Evolutionary conservation across 1,140 invertebrate genomes (phyloP), one percentile per base, ranked within the genome.

Genomic region (Anagrus nilaparvatae): DNA sequence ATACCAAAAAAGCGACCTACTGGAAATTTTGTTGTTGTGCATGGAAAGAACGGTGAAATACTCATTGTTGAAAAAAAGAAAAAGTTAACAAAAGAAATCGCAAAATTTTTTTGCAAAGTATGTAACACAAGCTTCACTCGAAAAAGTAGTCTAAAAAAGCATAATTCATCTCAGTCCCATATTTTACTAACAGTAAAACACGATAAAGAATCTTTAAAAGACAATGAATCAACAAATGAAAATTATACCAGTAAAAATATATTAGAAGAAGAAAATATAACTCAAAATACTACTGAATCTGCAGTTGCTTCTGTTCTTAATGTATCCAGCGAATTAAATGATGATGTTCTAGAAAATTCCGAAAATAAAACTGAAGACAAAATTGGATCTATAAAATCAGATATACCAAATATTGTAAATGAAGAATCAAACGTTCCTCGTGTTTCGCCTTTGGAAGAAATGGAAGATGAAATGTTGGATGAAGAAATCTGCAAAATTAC

Each of bases 401-500:
- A 40, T 20, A 3, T 4, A n/a, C 14, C 25, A 12, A 27, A 43
- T 23, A 20, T 35, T 21, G 28, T 40, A 5, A 39, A 13, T 6
- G 16, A 20, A 39, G 29, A 30, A 30, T 14, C 7, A 31, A 33
- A 24, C 28, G 27, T 35, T 28, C 5, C 34, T 36, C 43, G 21
- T 13, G 44, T 13, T 16, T 40, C 43, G 10, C 36, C 41, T 4
- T 46, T 54, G 8, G 54, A 56, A 12, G 54, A 52, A 17, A 25
- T 64, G 1, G 66, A 69, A 25, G 65, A 67, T 9, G 58, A 67
- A 21, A 49, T 67, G 13, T 37, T 67, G 0, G 65, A 67, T 16
- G 64, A 67, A 18, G 66, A 69, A 28, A 69, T 67, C 18, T 69
- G 65, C 18, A 69, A 69, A 25, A 69, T 69, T 7, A 69, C 65